Conservation (phyloP, 2,113 vertebrate genomes). For the Thryonomys swinderianus region DNA sequence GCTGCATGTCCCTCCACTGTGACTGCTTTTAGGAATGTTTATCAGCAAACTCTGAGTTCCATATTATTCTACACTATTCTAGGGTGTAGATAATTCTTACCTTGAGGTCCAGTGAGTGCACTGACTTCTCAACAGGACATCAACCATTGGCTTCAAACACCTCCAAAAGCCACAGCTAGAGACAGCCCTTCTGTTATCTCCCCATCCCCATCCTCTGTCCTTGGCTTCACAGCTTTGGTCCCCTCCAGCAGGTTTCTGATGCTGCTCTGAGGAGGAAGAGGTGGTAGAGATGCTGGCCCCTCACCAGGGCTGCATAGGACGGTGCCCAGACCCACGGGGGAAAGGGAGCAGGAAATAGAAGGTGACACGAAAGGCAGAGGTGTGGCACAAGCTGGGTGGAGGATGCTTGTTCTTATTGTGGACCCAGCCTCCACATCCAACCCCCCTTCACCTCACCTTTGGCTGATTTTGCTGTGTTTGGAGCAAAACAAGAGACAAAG, state of each 20-base stretch:
- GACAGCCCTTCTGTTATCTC: not conserved
- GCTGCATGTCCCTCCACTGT: not conserved
- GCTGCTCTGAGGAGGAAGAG: constrained; percentile 66
- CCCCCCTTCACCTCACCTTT: not conserved
- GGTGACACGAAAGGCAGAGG: constrained; percentile 59
- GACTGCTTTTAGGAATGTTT: not conserved
- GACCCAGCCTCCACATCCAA: not conserved
- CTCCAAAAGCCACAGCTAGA: not conserved
- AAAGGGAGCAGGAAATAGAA: not conserved
- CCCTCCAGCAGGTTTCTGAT: constrained; percentile 47
- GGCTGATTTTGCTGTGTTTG: constrained; percentile 35
- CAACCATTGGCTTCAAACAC: not conserved
- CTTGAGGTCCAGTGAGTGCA: not conserved
- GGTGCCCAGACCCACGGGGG: constrained; percentile 68
- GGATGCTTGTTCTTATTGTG: constrained; percentile 42
- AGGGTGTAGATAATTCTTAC: not conserved
- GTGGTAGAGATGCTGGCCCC: constrained; percentile 76
- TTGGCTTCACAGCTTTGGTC: not conserved
- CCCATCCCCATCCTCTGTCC: not conserved
- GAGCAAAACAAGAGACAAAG: constrained; percentile 64
- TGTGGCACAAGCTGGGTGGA: constrained; percentile 29
- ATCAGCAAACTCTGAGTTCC: not conserved
- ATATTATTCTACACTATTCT: not conserved
- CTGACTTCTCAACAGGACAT: not conserved
- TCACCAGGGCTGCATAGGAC: constrained; percentile 66